A percentile compares a stretch with the other conserved stretches of the same genome.
Evolutionary conservation across 2,797 vertebrate species (phyloP).

Genomic region (Melanotaenia trifasciata): DNA sequence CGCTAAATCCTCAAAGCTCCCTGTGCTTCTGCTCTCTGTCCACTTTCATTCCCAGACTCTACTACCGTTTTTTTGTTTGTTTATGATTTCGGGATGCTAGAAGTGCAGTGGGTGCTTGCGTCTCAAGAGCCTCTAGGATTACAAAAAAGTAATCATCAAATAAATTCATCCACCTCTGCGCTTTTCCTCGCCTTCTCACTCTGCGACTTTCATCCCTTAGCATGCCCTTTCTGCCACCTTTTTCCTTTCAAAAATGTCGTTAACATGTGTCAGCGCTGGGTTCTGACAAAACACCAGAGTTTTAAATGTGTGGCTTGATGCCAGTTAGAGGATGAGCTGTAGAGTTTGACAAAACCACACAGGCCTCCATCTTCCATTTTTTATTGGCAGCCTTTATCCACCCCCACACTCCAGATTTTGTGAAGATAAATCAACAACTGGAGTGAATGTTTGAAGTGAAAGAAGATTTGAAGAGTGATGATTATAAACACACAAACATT

Average conservation of each 20-base stretch:
- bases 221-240: conserved; percentile 37
- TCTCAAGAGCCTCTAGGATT: conserved; percentile 63
- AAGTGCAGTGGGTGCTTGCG: conserved; percentile 52
- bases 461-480: conserved; percentile 46
- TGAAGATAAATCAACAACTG: conserved; percentile 62
- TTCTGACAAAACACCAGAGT: conserved; percentile 59
- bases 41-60: conserved; percentile 69
- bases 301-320: conserved; percentile 61
- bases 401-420: conserved; percentile 43
- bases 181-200: too few relatives aligned
- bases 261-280: conserved; percentile 59
- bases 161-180: conserved; percentile 57
- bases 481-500: conserved; percentile 59
- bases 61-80: conserved; percentile 73
- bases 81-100: conserved; percentile 72
- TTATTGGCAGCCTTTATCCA: conserved; percentile 55
- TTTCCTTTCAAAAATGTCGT: conserved; percentile 61
- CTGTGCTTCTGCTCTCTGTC: conserved; percentile 58
- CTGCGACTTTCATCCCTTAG: conserved; percentile 39
- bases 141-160: conserved; percentile 77
- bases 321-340: conserved; percentile 55
- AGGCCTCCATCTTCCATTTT: conserved; percentile 54
- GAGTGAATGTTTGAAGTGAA: conserved; percentile 58
- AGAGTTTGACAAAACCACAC: conserved; percentile 65
- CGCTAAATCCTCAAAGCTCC: conserved; percentile 85